These are phyloP conservation scores for Chrysaora quinquecirrha DNA, from an alignment of 30 jellyfish, hydroid and myxozoan genomes.

Conservation along the genomic window DNA sequence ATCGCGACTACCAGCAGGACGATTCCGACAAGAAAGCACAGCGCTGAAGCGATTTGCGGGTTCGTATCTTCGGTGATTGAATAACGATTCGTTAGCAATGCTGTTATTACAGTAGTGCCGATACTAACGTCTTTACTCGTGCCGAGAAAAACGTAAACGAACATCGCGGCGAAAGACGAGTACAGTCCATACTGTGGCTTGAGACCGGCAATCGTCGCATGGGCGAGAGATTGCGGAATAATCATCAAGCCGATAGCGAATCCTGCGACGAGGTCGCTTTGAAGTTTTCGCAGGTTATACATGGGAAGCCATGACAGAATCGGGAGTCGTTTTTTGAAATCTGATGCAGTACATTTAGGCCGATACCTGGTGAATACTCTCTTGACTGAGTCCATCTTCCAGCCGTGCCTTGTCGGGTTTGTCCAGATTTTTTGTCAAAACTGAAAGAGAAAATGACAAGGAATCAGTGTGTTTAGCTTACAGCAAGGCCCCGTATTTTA, in stretches of 20 bases:
- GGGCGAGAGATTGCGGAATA: conserved; percentile 86
- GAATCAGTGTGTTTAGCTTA: too few relatives aligned
- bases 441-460: too few relatives aligned
- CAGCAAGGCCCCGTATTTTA: too few relatives aligned
- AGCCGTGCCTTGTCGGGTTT: too few relatives aligned
- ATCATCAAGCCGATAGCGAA: conserved; percentile 77
- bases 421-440: too few relatives aligned
- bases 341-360: conserved; percentile 14
- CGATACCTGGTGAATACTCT: not conserved
- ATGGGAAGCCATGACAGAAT: conserved; percentile 69
- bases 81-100: conserved; percentile 73
- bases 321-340: conserved; percentile 58
- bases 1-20: conserved; percentile 66
- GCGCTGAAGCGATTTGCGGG: conserved; percentile 71
- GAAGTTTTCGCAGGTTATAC: conserved; percentile 55
- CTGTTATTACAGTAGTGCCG: conserved; percentile 86
- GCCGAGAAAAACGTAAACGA: conserved; percentile 71
- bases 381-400: too few relatives aligned
- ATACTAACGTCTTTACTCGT: conserved; percentile 77
- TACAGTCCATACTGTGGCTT: conserved; percentile 84
- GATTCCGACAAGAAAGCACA: conserved; percentile 75
- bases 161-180: conserved; percentile 78
- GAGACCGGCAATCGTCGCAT: conserved; percentile 78
- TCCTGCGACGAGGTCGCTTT: conserved; percentile 77
- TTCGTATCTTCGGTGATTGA: conserved; percentile 33